phyloP scores from a whole-genome alignment of 2,888 invertebrate species.

The Auanema sp. region DNA sequence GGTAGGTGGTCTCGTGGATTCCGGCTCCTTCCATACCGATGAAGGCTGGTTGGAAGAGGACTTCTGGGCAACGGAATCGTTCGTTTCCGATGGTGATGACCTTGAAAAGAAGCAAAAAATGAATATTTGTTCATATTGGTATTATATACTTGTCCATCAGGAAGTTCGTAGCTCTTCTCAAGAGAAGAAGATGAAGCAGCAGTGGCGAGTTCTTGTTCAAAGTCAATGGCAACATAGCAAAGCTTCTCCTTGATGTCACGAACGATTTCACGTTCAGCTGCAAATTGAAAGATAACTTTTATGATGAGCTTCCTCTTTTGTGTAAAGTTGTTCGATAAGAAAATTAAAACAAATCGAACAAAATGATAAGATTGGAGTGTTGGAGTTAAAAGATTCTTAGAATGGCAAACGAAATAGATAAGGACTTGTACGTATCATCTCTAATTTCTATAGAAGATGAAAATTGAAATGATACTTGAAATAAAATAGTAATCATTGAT shows the following conservation, averaged over 20 bases:
- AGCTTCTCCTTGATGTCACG: constrained; percentile 89
- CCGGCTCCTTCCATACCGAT: constrained; percentile 62
- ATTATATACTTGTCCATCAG: constrained; percentile 71
- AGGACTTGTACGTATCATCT: no score
- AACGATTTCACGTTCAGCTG: constrained; percentile 82
- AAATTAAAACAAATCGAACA: no score
- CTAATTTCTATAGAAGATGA: no score
- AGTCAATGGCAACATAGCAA: constrained; percentile 96
- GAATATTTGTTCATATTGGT: background rate
- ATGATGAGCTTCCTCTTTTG: no score
- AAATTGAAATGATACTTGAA: no score
- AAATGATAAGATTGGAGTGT: no score
- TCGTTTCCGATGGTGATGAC: constrained; percentile 70
- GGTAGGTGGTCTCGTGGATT: constrained; percentile 86
- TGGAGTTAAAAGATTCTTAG: no score
- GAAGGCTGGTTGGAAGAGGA: constrained; percentile 82
- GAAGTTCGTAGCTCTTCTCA: constrained; percentile 87
- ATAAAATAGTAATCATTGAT: no score
- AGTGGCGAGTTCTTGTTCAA: constrained; percentile 92
- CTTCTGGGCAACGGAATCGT: constrained; percentile 84
- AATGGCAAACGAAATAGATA: no score
- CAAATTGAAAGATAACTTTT: constrained; percentile 3
- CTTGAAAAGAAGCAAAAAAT: constrained; percentile 66
- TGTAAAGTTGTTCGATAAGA: no score
- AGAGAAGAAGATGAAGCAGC: constrained; percentile 84